These are phyloP conservation scores for Heterodera schachtii DNA, from an alignment of 1,140 invertebrate species.

Conservation along the genomic window DNA sequence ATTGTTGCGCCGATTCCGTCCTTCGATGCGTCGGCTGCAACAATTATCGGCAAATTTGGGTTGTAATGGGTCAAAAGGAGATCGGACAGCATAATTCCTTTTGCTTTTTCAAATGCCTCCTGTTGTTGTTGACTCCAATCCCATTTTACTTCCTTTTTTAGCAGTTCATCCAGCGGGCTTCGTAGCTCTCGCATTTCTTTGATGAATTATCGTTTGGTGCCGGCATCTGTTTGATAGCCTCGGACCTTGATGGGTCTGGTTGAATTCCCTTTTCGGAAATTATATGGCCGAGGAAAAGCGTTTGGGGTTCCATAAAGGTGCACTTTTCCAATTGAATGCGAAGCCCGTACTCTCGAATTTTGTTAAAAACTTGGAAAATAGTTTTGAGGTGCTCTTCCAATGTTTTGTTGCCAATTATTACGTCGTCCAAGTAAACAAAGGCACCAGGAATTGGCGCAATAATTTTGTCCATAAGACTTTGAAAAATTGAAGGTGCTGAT, in stretches of 20 bases:
- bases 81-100: constrained; percentile 47
- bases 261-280: constrained; percentile 52
- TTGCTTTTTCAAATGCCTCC: constrained; percentile 39
- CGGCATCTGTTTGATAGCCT: too few species aligned
- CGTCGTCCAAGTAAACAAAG: too few species aligned
- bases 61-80: constrained; percentile 8
- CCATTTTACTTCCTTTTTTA: constrained; percentile 25
- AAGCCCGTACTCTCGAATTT: constrained; percentile 45
- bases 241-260: too few species aligned
- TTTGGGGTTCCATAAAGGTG: constrained; percentile 39
- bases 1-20: constrained; percentile 56
- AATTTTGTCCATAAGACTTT: too few species aligned
- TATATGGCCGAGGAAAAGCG: constrained; percentile 47
- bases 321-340: constrained; percentile 34
- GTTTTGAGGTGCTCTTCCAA: too few species aligned
- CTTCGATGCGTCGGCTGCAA: constrained; percentile 56
- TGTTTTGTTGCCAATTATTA: too few species aligned
- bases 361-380: constrained; percentile 23
- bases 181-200: too few species aligned
- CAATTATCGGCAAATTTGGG: constrained; percentile 42
- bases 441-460: too few species aligned
- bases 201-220: too few species aligned
- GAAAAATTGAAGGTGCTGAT: too few species aligned
- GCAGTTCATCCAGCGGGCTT: too few species aligned
- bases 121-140: constrained; percentile 42